A percentile compares a stretch with the other conserved stretches of the same genome.
Evolutionary conservation across 2,797 vertebrate species (phyloP).

Genomic region (Knipowitschia caucasica): DNA sequence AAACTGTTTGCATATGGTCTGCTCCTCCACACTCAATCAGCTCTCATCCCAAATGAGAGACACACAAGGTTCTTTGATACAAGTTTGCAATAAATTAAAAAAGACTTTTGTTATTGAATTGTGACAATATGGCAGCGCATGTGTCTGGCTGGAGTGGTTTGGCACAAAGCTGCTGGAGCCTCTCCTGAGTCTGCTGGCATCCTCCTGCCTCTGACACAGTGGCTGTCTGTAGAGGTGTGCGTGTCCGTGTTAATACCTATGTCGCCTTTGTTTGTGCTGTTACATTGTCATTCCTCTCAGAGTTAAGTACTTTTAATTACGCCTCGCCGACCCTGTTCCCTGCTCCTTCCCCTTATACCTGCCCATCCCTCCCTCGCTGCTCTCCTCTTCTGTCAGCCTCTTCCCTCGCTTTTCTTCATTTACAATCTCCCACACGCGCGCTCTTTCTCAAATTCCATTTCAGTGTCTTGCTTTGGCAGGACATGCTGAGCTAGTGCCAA

Average conservation of each 20-base stretch:
- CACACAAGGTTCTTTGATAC: no score
- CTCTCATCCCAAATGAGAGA: no score
- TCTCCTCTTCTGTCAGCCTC: conserved; percentile 42
- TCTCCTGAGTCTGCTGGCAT: neutral
- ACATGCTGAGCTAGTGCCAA: conserved; percentile 76
- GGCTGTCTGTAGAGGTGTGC: conserved; percentile 23
- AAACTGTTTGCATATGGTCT: no score
- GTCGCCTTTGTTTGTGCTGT: conserved; percentile 43
- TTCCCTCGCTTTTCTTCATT: conserved; percentile 57
- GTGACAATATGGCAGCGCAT: neutral
- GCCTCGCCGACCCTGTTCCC: conserved; percentile 31
- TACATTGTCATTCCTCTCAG: conserved; percentile 53
- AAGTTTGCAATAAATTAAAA: no score
- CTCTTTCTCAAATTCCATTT: conserved; percentile 66
- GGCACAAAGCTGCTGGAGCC: conserved; percentile 1
- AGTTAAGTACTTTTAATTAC: conserved; percentile 65
- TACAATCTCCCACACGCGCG: conserved; percentile 58
- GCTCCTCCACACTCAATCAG: no score
- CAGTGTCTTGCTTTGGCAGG: conserved; percentile 75
- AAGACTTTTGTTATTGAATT: neutral
- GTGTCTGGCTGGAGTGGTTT: conserved; percentile 1
- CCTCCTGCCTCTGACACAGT: conserved; percentile 21
- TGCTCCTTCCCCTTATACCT: conserved; percentile 35
- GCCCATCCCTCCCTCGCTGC: conserved; percentile 19
- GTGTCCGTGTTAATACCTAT: conserved; percentile 41